Base-by-base conservation (phyloP, 1,140 invertebrate species). In the Agrilus planipennis region DNA sequence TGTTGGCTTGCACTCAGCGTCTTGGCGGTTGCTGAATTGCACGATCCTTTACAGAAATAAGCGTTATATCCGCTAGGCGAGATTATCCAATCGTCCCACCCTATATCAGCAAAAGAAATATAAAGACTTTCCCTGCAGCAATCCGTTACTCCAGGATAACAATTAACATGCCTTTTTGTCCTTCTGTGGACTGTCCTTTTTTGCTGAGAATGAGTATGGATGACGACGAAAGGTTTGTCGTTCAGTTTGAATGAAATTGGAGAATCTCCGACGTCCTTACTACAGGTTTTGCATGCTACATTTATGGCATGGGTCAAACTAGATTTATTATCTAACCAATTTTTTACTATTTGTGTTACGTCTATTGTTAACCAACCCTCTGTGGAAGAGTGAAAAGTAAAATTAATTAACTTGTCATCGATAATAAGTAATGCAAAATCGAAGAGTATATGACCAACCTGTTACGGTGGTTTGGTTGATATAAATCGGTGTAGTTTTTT, bases 1-100 rank as follows among this genome's bases (percentile, higher is more conserved):
- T 86, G 77, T 44, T 75, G 68, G 21, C 73, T 75, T 3, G 71
- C 72, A 37, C 71, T 74, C 21, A 73, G 61, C 0, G 80, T 73
- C 2, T 83, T 67, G 9, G 80, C 75, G 1, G 77, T 72, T 3
- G 79, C 76, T 0, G 75, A 71, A 0, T 71, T 66, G 55, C 86
- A 89, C 4, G 76, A 78, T 1, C 87, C 87, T 21, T 76, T 78
- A 50, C 86, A 90, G 63, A 84, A 89, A 60, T 86, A 86, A 0
- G 85, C 84, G 44, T 87, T 72, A 57, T 89, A 89, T 0, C 79
- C 81, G 9, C 65, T 68, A 0, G 87, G 88, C 31, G 79, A 69
- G 14, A 90, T 71, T 36, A 92, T 88, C 83, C 85, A 89, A 59
- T 87, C 79, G 47, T 78, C 77, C 87, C 86, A 91, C 28, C 85